Percentiles rank a stretch among this genome's conserved stretches.
Conservation (phyloP, 1,140 invertebrate species). For the Melanaphis sacchari region DNA sequence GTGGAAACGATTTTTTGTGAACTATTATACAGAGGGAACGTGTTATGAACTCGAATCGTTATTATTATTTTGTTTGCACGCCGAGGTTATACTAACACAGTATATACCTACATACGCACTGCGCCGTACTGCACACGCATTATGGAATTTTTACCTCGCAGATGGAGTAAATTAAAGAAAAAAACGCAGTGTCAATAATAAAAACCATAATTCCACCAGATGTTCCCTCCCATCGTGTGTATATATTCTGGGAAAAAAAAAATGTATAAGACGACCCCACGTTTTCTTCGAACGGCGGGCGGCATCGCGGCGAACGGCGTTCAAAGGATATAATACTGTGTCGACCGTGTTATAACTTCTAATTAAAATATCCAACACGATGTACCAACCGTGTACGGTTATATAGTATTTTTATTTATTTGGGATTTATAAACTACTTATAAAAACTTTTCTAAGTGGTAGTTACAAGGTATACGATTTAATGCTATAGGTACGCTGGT, state of each 20-base stretch:
- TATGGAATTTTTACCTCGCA: slow-evolving; percentile 42
- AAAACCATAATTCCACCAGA: slow-evolving; percentile 44
- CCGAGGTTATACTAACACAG: not conserved
- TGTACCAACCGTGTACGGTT: not conserved
- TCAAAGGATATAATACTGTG: slow-evolving; percentile 34
- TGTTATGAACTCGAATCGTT: not conserved
- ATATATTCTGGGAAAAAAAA: slow-evolving; percentile 15
- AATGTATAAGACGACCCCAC: slow-evolving; percentile 3
- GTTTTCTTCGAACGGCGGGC: slow-evolving; percentile 17
- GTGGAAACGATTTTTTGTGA: not conserved
- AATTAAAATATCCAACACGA: slow-evolving; percentile 26
- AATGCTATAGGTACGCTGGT: not conserved
- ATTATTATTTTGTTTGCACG: not conserved
- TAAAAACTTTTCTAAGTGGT: not conserved
- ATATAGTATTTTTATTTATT: not conserved
- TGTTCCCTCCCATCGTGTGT: not conserved
- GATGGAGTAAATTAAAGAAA: slow-evolving; percentile 52
- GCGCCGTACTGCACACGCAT: not conserved
- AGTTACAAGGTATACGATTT: not conserved
- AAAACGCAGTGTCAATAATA: slow-evolving; percentile 43
- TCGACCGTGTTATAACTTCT: slow-evolving; percentile 26
- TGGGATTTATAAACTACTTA: not conserved
- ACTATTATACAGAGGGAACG: not conserved
- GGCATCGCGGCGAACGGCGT: not conserved
- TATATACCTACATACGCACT: not conserved